A percentile compares a stretch with the other conserved stretches of the same genome.
Evolutionary conservation across 2,888 invertebrate genomes (phyloP).

Genomic region (Oscheius sp.): DNA sequence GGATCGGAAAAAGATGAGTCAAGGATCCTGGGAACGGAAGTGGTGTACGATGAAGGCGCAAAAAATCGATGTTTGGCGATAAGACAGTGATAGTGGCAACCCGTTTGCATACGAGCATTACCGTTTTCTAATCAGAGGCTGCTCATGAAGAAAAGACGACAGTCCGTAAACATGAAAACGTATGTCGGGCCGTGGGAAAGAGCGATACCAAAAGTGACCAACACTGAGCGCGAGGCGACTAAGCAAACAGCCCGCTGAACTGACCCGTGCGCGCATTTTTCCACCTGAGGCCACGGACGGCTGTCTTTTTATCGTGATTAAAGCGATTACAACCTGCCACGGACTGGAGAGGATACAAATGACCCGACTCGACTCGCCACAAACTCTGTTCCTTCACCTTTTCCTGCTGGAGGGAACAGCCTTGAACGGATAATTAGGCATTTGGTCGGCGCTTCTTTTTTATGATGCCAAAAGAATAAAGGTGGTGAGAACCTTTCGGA

Average conservation of each 20-base stretch:
- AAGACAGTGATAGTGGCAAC: conserved; percentile 14
- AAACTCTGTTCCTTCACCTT: neutral
- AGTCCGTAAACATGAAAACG: conserved; percentile 11
- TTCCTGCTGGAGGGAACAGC: neutral
- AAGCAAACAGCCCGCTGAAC: conserved; percentile 28
- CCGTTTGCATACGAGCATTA: conserved; percentile 12
- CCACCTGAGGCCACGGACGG: conserved; percentile 6
- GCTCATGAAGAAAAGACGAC: neutral
- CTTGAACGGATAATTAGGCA: conserved; percentile 33
- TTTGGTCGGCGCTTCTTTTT: neutral
- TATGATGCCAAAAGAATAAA: too few relatives aligned
- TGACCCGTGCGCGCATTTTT: conserved; percentile 23
- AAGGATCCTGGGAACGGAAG: neutral
- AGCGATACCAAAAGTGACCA: conserved; percentile 15
- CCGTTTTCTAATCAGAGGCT: too few relatives aligned
- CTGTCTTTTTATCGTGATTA: conserved; percentile 14
- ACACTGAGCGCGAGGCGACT: conserved; percentile 11
- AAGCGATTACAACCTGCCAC: conserved; percentile 28
- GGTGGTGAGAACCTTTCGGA: too few relatives aligned
- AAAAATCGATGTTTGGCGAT: conserved; percentile 30
- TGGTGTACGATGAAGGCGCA: conserved; percentile 20
- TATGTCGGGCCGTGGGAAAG: conserved; percentile 16
- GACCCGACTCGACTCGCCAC: conserved; percentile 7
- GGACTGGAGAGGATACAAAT: conserved; percentile 15
- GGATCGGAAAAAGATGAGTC: too few relatives aligned